Percentiles rank a stretch among this genome's conserved stretches.
These are phyloP conservation scores for Amphipoea lucens DNA, from an alignment of 2,888 invertebrate genomes.

Conservation along the genomic window DNA sequence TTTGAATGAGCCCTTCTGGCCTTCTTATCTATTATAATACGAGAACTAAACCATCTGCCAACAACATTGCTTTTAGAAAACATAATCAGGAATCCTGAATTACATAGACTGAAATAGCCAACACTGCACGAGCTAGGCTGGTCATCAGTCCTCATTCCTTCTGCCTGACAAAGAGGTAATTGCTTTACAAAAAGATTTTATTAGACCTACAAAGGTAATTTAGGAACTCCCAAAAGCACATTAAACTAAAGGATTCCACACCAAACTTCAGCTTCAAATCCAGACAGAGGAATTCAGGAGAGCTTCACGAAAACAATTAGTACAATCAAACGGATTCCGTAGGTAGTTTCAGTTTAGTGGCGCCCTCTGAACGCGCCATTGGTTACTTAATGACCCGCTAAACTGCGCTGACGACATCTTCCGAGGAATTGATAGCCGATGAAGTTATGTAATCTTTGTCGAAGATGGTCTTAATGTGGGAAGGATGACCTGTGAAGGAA, in stretches of 20 bases:
- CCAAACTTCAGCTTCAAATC: constrained; percentile 8
- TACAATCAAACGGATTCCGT: constrained; percentile 43
- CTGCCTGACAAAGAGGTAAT: neutral
- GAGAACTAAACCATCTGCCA: neutral
- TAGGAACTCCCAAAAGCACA: neutral
- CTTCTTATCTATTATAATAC: neutral
- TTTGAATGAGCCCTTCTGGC: too few species aligned
- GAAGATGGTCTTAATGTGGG: constrained; percentile 1
- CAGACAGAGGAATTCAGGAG: neutral
- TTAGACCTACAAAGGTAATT: neutral
- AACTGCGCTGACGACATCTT: constrained; percentile 43
- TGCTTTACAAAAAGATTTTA: neutral
- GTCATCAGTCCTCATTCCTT: neutral
- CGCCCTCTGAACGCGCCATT: constrained; percentile 46
- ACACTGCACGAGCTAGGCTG: neutral
- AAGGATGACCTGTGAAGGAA: neutral
- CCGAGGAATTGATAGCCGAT: constrained; percentile 34
- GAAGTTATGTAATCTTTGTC: constrained; percentile 10
- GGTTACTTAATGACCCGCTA: constrained; percentile 49
- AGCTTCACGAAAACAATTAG: constrained; percentile 50
- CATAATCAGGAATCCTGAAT: neutral
- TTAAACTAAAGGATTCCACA: neutral
- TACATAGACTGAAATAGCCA: neutral
- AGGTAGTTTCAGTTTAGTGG: constrained; percentile 35
- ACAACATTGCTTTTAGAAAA: neutral